Percentiles rank a stretch among this genome's conserved stretches.
Evolutionary conservation across 2,113 vertebrate genomes (phyloP).

Genomic region (Tautogolabrus adspersus): DNA sequence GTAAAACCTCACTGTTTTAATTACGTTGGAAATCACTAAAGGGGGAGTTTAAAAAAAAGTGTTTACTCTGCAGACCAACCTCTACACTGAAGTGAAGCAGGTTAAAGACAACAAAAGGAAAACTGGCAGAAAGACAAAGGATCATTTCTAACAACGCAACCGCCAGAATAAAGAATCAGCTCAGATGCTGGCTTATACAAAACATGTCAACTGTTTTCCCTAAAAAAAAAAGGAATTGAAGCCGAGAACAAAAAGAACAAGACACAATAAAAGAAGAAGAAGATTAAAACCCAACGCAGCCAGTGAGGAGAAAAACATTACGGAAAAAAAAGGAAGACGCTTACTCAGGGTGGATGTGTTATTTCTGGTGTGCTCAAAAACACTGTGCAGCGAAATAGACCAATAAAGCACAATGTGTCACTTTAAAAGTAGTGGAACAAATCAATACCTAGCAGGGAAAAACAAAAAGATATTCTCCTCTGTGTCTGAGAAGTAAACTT

Average conservation of each 20-base stretch:
- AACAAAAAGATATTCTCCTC: slow-evolving; percentile 5
- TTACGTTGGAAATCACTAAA: slow-evolving; percentile 17
- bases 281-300: not conserved
- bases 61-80: slow-evolving; percentile 11
- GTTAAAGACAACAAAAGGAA: slow-evolving; percentile 20
- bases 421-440: slow-evolving; percentile 20
- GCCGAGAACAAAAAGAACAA: slow-evolving; percentile 8
- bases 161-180: slow-evolving; percentile 29
- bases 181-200: slow-evolving; percentile 24
- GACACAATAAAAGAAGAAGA: not conserved
- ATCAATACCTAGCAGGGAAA: slow-evolving; percentile 33
- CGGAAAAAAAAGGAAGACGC: not conserved
- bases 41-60: not conserved
- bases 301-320: not conserved
- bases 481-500: not conserved
- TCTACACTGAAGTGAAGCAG: not conserved
- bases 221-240: slow-evolving; percentile 3
- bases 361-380: slow-evolving; percentile 14
- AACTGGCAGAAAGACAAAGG: slow-evolving; percentile 24
- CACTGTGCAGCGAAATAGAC: slow-evolving; percentile 28
- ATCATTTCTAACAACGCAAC: not conserved
- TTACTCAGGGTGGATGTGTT: not conserved
- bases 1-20: not conserved
- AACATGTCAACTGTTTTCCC: slow-evolving; percentile 2
- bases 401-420: slow-evolving; percentile 10